Base-by-base conservation (phyloP, 2,797 vertebrate genomes). In the Girardinus metallicus region DNA sequence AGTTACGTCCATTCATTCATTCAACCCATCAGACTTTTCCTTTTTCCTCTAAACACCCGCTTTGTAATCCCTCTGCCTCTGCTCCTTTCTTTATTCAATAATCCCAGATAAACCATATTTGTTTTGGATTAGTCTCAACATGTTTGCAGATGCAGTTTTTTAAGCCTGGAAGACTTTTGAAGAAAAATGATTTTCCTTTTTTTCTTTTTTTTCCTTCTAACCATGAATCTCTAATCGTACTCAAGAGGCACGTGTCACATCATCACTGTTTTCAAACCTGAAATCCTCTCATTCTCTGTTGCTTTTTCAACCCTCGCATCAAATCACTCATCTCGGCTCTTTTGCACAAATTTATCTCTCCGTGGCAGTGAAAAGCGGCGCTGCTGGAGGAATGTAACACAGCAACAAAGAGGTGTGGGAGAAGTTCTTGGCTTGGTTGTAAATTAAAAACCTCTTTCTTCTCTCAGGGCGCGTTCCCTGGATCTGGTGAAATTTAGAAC, bases 1-100 rank as follows among this genome's bases (percentile, higher is more conserved):
- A 79, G 83, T 85, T 77, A 89, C 51, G 83, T 86, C 80, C 84
- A 88, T 80, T 83, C 71, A 88, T 80, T 83, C 71, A 64, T 77
- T 83, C 83, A 74, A 72, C 74, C 72, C 75, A 51, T 26, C 60
- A 81, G 73, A 87, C 39, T 81, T 41, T 71, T 72, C 74, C 79
- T 81, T 78, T 72, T 78, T 79, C 77, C 57, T 86, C 80, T 80
- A 75, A 75, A 84, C 47, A 73, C 75, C 80, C 49, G 26, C 16
- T 71, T 41, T 77, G 76, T 80, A 83, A 85, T 86, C 75, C 85
- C 12, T 16, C 44, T 44, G 1, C 46, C 53, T 79, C 70, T 23
- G 11, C n/a, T 51, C 23, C 73, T 71, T 71, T 85, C 80, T 74
- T 31, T 29, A 72, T 36, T 76, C 83, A 49, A 80, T 83, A 87